phyloP scores from a whole-genome alignment of 2,888 invertebrate species.

The Trissolcus brochymenae region DNA sequence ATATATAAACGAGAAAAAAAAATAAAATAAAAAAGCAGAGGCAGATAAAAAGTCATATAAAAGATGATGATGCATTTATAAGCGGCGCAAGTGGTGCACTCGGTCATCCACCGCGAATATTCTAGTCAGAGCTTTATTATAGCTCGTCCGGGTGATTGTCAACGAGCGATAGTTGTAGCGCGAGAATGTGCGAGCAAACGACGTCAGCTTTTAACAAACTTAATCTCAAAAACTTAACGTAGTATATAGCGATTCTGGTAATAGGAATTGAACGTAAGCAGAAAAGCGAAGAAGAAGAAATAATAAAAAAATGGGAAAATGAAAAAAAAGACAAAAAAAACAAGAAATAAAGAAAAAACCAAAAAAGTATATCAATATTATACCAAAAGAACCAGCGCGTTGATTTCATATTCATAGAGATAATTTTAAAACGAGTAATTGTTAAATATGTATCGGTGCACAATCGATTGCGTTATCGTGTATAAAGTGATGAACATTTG shows the following conservation, averaged over 20 bases:
- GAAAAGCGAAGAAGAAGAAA: constrained; percentile 15
- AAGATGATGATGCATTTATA: constrained; percentile 43
- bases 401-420: constrained; percentile 64
- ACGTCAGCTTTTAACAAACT: constrained; percentile 51
- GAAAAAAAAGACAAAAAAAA: constrained; percentile 6
- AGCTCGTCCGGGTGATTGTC: constrained; percentile 48
- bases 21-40: background rate
- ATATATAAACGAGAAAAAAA: constrained; percentile 10
- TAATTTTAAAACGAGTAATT: constrained; percentile 62
- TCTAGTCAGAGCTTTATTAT: constrained; percentile 56
- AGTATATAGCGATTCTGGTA: constrained; percentile 63
- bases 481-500: constrained; percentile 62
- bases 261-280: constrained; percentile 67
- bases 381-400: constrained; percentile 36
- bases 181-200: constrained; percentile 31
- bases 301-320: constrained; percentile 5
- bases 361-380: constrained; percentile 6
- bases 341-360: constrained; percentile 1
- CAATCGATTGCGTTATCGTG: constrained; percentile 67
- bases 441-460: constrained; percentile 67
- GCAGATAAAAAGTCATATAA: constrained; percentile 7
- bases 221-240: constrained; percentile 59
- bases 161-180: constrained; percentile 35
- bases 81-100: constrained; percentile 51
- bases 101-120: constrained; percentile 53